phyloP scores from a whole-genome alignment of 2,797 vertebrate genomes.

The Denticeps clupeoides region DNA sequence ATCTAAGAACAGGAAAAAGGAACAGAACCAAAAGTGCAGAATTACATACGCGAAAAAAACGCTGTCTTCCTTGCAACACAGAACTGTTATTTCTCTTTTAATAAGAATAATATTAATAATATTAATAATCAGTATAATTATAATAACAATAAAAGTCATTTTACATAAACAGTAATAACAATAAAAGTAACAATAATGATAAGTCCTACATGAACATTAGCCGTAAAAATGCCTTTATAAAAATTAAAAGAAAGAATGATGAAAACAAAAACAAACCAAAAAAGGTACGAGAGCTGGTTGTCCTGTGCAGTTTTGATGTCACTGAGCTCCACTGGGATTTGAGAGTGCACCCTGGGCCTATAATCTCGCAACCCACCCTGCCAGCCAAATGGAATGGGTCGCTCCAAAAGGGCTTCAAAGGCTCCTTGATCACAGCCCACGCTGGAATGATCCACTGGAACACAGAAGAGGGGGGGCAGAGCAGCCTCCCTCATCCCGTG shows the following conservation, averaged over 20 bases:
- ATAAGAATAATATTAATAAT: constrained; percentile 50
- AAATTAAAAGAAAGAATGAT: constrained; percentile 25
- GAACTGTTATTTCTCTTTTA: constrained; percentile 62
- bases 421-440: constrained; percentile 46
- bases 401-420: constrained; percentile 8
- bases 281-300: constrained; percentile 49
- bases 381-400: constrained; percentile 21
- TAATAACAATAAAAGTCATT: constrained; percentile 58
- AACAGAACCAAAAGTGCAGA: constrained; percentile 73
- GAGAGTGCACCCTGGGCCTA: constrained; percentile 32
- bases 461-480: constrained; percentile 23
- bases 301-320: constrained; percentile 46
- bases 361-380: constrained; percentile 14
- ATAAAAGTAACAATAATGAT: constrained; percentile 71
- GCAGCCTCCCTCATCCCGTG: constrained; percentile 18
- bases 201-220: constrained; percentile 71
- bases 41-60: constrained; percentile 64
- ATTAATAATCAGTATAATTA: constrained; percentile 50
- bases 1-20: background rate
- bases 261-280: constrained; percentile 22
- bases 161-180: constrained; percentile 72
- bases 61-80: constrained; percentile 71
- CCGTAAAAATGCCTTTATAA: constrained; percentile 50
- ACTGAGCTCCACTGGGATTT: constrained; percentile 38
- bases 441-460: constrained; percentile 49